Evolutionary conservation across 2,797 vertebrate species (phyloP).

Genomic region (Macrochelys suwanniensis): DNA sequence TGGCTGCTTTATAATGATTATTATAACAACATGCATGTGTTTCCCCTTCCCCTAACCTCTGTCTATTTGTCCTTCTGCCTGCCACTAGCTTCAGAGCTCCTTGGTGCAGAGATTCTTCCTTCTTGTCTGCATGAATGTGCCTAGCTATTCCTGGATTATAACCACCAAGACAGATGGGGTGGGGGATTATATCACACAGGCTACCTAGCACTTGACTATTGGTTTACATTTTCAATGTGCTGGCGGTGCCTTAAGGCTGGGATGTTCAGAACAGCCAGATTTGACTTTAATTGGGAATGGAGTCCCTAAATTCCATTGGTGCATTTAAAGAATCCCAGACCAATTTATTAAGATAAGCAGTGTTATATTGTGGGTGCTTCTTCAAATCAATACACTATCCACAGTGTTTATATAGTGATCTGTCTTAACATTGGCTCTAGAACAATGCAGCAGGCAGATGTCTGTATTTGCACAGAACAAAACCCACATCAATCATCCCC

Average conservation of each 20-base stretch:
- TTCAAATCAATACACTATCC: background rate
- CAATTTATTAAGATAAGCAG: background rate
- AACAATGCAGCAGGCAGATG: constrained; percentile 34
- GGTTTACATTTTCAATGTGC: background rate
- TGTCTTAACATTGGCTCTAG: background rate
- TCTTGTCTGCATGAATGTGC: background rate
- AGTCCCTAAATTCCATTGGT: background rate
- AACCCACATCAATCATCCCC: constrained; percentile 13
- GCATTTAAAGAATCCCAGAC: background rate
- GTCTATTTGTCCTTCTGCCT: constrained; percentile 40
- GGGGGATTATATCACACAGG: background rate
- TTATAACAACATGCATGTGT: constrained; percentile 17
- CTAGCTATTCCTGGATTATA: background rate
- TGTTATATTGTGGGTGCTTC: background rate
- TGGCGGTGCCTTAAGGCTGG: background rate
- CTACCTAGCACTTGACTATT: background rate
- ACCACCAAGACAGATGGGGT: background rate
- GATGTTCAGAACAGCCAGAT: background rate
- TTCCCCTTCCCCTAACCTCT: background rate
- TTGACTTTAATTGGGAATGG: background rate
- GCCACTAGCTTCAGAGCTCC: background rate
- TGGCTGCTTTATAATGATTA: background rate
- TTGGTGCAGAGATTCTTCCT: background rate
- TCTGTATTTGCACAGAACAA: constrained; percentile 50
- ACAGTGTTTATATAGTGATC: background rate